Conservation (phyloP, 1,140 invertebrate species). For the Aplysia californica region DNA sequence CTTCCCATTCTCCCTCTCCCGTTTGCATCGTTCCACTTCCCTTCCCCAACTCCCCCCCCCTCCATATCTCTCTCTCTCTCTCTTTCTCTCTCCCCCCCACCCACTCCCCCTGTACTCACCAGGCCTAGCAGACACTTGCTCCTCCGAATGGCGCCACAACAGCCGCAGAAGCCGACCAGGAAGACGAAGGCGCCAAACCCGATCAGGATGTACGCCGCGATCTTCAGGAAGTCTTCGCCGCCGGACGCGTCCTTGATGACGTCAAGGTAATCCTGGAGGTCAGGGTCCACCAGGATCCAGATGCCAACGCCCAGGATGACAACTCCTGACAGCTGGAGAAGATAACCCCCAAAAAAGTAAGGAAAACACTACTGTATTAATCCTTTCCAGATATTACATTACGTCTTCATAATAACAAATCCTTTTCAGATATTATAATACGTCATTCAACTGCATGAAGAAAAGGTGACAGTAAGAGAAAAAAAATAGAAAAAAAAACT, state of each 20-base stretch:
- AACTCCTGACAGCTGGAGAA: constrained; percentile 78
- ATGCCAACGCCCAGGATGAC: constrained; percentile 78
- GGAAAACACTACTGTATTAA: too few species aligned
- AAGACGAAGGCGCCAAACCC: constrained; percentile 83
- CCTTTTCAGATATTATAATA: not conserved
- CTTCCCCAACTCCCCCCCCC: too few species aligned
- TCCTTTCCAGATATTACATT: not conserved
- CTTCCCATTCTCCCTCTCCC: not conserved
- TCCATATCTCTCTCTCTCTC: too few species aligned
- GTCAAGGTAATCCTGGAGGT: constrained; percentile 74
- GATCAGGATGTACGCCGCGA: constrained; percentile 74
- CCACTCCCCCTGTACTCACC: too few species aligned
- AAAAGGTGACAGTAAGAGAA: not conserved
- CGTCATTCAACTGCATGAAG: not conserved
- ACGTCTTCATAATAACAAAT: not conserved
- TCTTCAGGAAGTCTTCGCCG: constrained; percentile 69
- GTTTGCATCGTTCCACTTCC: not conserved
- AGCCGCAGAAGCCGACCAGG: constrained; percentile 88
- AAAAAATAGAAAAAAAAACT: not conserved
- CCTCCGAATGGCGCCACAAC: constrained; percentile 87
- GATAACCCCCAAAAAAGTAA: too few species aligned
- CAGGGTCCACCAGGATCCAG: constrained; percentile 79
- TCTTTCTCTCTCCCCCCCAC: too few species aligned
- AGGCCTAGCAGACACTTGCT: constrained; percentile 85
- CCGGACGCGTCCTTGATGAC: constrained; percentile 45